phyloP scores from a whole-genome alignment of 2,888 invertebrate species.

The Drymonia ruficornis region DNA sequence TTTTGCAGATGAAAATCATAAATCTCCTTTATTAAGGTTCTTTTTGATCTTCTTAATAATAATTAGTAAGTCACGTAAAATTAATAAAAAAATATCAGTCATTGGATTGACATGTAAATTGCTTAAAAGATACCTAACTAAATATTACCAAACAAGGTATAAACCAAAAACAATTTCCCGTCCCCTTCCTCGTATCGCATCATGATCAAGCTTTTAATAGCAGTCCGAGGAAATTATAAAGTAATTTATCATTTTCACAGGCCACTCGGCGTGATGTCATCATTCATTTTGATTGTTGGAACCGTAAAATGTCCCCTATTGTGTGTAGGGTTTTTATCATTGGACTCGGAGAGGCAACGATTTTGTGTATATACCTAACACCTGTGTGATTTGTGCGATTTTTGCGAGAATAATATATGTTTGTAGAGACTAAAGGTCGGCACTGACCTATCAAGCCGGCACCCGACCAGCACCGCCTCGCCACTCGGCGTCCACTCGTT shows the following conservation, averaged over 20 bases:
- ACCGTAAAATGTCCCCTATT: slow-evolving; percentile 49
- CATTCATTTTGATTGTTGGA: slow-evolving; percentile 62
- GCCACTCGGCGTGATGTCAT: slow-evolving; percentile 61
- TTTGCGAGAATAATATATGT: not conserved
- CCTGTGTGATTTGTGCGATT: not conserved
- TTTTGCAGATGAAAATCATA: too few species aligned
- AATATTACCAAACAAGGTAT: not conserved
- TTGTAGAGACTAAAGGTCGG: not conserved
- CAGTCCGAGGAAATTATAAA: slow-evolving; percentile 59
- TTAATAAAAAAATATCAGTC: too few species aligned
- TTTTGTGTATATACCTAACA: not conserved
- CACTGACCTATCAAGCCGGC: too few species aligned
- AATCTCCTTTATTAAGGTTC: too few species aligned
- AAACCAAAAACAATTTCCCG: not conserved
- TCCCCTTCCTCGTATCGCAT: slow-evolving; percentile 28
- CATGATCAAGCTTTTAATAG: slow-evolving; percentile 48
- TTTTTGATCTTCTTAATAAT: too few species aligned
- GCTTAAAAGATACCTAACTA: too few species aligned
- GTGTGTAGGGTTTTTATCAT: slow-evolving; percentile 42
- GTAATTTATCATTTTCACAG: slow-evolving; percentile 66
- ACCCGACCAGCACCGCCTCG: too few species aligned
- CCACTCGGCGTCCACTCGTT: too few species aligned
- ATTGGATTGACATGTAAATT: too few species aligned
- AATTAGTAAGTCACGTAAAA: too few species aligned
- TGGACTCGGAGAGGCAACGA: slow-evolving; percentile 38